Conservation (phyloP, 2,113 vertebrate species). For the Hippocampus barbouri region DNA sequence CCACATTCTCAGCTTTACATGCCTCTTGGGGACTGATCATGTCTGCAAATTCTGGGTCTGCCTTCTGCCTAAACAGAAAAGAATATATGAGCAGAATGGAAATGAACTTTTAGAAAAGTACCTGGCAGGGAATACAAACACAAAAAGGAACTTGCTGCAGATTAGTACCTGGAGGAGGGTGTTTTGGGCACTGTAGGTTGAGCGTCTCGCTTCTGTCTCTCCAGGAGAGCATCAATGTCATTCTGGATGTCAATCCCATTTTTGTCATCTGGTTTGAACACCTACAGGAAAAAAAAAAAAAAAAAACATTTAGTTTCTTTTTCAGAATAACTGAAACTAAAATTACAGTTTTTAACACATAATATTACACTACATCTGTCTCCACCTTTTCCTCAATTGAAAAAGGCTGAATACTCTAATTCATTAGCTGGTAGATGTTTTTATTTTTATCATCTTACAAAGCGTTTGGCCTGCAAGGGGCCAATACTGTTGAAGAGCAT, state of each 20-base stretch:
- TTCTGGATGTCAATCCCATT: conserved; percentile 92
- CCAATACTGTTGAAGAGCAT: conserved; percentile 97
- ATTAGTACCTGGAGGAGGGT: conserved; percentile 77
- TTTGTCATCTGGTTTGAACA: conserved; percentile 94
- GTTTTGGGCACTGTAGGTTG: conserved; percentile 76
- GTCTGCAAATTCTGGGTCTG: conserved; percentile 89
- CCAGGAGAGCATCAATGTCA: conserved; percentile 88
- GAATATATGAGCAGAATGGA: neutral
- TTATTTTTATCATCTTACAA: conserved; percentile 66
- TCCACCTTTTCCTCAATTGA: neutral
- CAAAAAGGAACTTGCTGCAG: neutral
- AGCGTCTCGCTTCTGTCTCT: conserved; percentile 87
- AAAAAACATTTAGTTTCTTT: no score
- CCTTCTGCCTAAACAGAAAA: conserved; percentile 70
- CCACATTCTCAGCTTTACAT: conserved; percentile 80
- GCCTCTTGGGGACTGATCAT: conserved; percentile 85
- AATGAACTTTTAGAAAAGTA: neutral
- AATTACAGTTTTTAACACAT: neutral
- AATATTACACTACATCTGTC: neutral
- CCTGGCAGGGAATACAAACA: neutral
- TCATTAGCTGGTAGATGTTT: neutral
- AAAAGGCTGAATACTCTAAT: neutral
- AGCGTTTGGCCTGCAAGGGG: conserved; percentile 90
- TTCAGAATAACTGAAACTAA: neutral
- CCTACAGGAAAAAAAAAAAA: conserved; percentile 61